phyloP scores from a whole-genome alignment of 2,113 vertebrate genomes.

The Sebastes schlegelii region DNA sequence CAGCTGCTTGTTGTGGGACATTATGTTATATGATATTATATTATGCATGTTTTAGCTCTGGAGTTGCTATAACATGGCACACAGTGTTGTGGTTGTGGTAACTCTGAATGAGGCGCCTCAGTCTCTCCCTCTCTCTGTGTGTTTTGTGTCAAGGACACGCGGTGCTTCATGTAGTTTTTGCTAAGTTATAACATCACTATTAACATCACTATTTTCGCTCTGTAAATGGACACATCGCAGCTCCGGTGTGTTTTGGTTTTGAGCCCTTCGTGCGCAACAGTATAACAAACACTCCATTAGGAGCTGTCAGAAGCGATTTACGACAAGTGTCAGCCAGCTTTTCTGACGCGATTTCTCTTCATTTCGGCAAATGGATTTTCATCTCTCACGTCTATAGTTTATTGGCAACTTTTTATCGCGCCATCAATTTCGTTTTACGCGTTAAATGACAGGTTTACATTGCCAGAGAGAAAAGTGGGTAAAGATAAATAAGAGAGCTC shows the following conservation, averaged over 20 bases:
- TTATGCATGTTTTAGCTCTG: constrained; percentile 15
- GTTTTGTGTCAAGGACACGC: constrained; percentile 29
- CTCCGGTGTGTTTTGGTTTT: background rate
- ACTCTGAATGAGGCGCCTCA: constrained; percentile 44
- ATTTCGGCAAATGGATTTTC: constrained; percentile 50
- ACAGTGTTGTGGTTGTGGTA: constrained; percentile 14
- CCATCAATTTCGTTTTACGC: constrained; percentile 56
- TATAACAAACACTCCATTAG: constrained; percentile 57
- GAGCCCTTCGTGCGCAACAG: constrained; percentile 65
- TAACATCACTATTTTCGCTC: background rate
- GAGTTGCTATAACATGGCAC: constrained; percentile 39
- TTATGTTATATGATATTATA: too few species aligned
- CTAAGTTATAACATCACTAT: constrained; percentile 38
- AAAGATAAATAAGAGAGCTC: background rate
- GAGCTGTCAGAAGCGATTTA: constrained; percentile 76
- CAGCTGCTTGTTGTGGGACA: too few species aligned
- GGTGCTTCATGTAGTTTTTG: constrained; percentile 22
- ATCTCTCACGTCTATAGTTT: constrained; percentile 31
- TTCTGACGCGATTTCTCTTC: constrained; percentile 58
- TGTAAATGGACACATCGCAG: constrained; percentile 6
- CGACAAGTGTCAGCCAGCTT: constrained; percentile 68
- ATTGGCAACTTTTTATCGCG: constrained; percentile 70
- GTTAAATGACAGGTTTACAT: constrained; percentile 51
- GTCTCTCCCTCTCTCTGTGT: background rate
- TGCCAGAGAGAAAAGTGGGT: constrained; percentile 12